Percentiles rank a stretch among this genome's conserved stretches.
phyloP scores from a whole-genome alignment of 2,888 invertebrate species.

The Dryadula phaetusa region DNA sequence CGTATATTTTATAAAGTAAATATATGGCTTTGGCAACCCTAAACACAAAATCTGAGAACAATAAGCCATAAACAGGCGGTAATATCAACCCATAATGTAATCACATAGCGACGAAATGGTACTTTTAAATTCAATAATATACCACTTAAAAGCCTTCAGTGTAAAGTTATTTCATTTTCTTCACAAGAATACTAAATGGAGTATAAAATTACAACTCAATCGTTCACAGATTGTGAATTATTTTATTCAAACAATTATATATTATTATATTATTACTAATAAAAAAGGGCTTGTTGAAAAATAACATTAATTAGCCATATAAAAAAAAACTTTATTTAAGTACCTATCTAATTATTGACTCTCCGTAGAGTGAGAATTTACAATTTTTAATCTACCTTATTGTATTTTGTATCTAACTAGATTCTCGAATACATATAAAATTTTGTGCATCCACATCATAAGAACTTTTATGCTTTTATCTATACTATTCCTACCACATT shows the following conservation, averaged over 20 bases:
- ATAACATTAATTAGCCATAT: too few relatives aligned
- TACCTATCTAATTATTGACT: not conserved
- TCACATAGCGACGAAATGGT: constrained; percentile 62
- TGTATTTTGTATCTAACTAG: not conserved
- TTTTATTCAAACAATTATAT: constrained; percentile 3
- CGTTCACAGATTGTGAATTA: constrained; percentile 45
- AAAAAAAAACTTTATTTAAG: too few relatives aligned
- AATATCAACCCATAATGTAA: constrained; percentile 75
- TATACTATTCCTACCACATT: constrained; percentile 13
- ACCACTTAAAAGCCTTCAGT: constrained; percentile 47
- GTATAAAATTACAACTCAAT: constrained; percentile 40
- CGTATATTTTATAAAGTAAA: not conserved
- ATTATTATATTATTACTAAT: too few relatives aligned
- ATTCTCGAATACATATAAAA: constrained; percentile 4
- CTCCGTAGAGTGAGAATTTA: not conserved
- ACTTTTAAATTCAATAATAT: constrained; percentile 70
- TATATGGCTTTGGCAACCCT: constrained; percentile 13
- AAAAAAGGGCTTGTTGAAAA: too few relatives aligned
- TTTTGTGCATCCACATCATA: not conserved
- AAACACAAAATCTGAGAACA: constrained; percentile 74
- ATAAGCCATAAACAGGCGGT: constrained; percentile 76
- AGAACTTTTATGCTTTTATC: constrained; percentile 6
- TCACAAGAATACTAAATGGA: constrained; percentile 47
- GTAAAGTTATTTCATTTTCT: constrained; percentile 47
- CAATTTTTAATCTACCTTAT: not conserved